Percentiles rank a stretch among this genome's conserved stretches.
Evolutionary conservation across 2,113 vertebrate species (phyloP).

Genomic region (Okapia johnstoni): DNA sequence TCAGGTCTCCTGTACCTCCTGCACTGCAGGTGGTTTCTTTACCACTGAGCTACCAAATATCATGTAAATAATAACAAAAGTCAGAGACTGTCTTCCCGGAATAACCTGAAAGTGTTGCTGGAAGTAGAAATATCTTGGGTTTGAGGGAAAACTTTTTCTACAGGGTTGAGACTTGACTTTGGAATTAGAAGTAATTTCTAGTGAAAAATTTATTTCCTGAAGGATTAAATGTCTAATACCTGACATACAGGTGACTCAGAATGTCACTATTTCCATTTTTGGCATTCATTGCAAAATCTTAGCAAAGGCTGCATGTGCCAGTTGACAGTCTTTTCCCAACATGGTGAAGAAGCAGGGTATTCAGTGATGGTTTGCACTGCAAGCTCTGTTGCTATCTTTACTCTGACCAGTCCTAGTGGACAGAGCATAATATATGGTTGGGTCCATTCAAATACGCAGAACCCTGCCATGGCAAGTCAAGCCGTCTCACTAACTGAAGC

Average conservation of each 20-base stretch:
- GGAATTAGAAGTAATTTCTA: conserved; percentile 37
- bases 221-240: conserved; percentile 23
- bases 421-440: conserved; percentile 66
- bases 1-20: neutral
- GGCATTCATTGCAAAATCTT: neutral
- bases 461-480: conserved; percentile 76
- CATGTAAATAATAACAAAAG: neutral
- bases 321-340: conserved; percentile 1
- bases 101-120: neutral
- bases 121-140: neutral
- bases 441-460: conserved; percentile 71
- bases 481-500: conserved; percentile 71
- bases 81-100: neutral
- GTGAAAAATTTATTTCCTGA: conserved; percentile 46
- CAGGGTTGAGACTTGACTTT: neutral
- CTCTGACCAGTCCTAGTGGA: conserved; percentile 46
- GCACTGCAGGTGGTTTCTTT: neutral
- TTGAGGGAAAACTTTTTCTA: conserved; percentile 20
- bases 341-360: neutral
- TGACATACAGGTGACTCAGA: conserved; percentile 40
- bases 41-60: neutral
- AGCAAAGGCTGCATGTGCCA: neutral
- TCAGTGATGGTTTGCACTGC: neutral
- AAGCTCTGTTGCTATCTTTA: neutral
- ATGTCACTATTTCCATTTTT: conserved; percentile 45